Evolutionary conservation across 2,888 invertebrate genomes (phyloP), one percentile per base, ranked within the genome.

Genomic region (Cheilosia impressa): DNA sequence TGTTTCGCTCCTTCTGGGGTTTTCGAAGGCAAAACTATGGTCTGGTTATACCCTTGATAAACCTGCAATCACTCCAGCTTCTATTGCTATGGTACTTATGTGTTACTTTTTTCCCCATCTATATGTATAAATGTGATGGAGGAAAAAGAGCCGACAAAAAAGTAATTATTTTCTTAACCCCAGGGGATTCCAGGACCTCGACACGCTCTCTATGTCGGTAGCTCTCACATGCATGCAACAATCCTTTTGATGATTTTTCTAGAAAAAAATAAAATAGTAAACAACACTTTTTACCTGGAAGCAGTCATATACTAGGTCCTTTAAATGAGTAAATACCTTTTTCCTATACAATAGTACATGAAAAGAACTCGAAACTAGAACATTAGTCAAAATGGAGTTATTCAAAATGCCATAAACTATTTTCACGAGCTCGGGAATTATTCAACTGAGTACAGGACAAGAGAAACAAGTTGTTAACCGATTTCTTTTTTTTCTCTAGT

Each of bases 121-220:
- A 68, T 79, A 73, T 73, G 75, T 53, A 68, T 79, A 73, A 9
- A 31, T 69, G 79, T 53, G 79, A 65, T 65, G 58, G 60, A 66
- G 65, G 19, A 50, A 71, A 75, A 71, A 60, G 55, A 76, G 71
- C 65, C 65, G 41, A 66, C 55, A 80, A 80, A 85, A 84, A 80
- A 85, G 76, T 85, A 85, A 85, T 85, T 80, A 85, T 85, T 85
- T 84, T 84, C 53, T 17, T 60, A 76, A 55, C 71, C 71, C 58
- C 57, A 34, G 66, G 80, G 55, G 31, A 68, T 69, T 68, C 34
- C 62, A 81, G 68, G 41, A 81, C 45, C 47, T 71, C 38, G 38
- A 13, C 34, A 13, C 22, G 34, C 38, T 27, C 27, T 27, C 27
- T 50, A 22, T 15, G 2, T 57, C 22, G 57, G 15, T 62, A n/a